Evolutionary conservation across 2,888 invertebrate species (phyloP).

Genomic region (Terebella lapidaria): DNA sequence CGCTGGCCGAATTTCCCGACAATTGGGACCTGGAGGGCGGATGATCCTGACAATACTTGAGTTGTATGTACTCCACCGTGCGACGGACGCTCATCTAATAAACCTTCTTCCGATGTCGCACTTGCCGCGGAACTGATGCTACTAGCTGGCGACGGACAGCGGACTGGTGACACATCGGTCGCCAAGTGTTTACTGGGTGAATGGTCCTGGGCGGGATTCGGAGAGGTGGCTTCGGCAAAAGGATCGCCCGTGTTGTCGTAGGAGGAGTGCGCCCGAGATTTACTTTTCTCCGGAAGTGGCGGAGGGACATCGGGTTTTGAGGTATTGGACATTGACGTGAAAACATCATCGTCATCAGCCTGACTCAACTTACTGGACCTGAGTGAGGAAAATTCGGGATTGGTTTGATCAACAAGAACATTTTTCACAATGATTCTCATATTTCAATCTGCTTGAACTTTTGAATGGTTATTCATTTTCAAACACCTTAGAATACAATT

Average conservation of each 20-base stretch:
- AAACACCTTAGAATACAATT: too few relatives aligned
- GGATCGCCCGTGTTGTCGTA: background rate
- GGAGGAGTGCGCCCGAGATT: background rate
- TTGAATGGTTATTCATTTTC: too few relatives aligned
- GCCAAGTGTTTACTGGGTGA: too few relatives aligned
- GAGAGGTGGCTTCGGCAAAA: background rate
- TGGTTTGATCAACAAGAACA: too few relatives aligned
- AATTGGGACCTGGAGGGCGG: constrained; percentile 1
- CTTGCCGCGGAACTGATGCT: constrained; percentile 84
- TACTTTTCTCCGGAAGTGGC: constrained; percentile 9
- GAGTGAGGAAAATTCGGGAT: too few relatives aligned
- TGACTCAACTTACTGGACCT: background rate
- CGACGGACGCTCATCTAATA: background rate
- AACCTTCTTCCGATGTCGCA: constrained; percentile 61
- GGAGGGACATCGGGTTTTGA: constrained; percentile 7
- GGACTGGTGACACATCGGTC: constrained; percentile 18
- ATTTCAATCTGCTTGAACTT: too few relatives aligned
- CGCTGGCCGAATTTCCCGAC: background rate
- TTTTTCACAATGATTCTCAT: too few relatives aligned
- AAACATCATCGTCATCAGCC: background rate
- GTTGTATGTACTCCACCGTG: too few relatives aligned
- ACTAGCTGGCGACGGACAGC: constrained; percentile 61
- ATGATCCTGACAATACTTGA: too few relatives aligned
- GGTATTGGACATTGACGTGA: background rate
- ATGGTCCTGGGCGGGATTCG: background rate